Evolutionary conservation across 1,140 invertebrate species (phyloP).

Genomic region (Meloidogyne floridensis): DNA sequence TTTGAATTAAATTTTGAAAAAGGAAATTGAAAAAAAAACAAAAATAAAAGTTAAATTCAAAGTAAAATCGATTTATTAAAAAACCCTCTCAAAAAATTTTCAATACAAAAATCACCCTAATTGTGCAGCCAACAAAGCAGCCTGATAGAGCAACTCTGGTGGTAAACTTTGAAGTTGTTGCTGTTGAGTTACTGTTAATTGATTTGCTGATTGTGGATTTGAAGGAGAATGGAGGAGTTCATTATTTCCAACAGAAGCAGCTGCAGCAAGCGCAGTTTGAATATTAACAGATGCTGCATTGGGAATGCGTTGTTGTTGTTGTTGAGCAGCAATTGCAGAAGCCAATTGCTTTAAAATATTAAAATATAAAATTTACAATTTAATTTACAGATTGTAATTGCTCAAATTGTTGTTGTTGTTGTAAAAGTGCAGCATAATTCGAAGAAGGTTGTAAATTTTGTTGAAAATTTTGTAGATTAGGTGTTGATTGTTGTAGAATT

Average conservation of each 20-base stretch:
- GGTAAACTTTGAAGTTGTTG: conserved; percentile 14
- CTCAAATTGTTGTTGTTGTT: conserved; percentile 29
- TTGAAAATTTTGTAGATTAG: not conserved
- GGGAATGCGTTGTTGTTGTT: conserved; percentile 5
- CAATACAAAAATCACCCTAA: not conserved
- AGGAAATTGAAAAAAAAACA: too few relatives aligned
- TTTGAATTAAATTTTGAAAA: not conserved
- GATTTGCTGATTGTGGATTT: not conserved
- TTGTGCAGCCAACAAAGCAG: conserved; percentile 16
- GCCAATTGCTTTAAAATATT: conserved; percentile 1
- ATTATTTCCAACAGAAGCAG: conserved; percentile 14
- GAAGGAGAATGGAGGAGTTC: conserved; percentile 10
- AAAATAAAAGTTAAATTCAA: not conserved
- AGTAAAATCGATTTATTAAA: too few relatives aligned
- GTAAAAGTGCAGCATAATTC: conserved; percentile 8
- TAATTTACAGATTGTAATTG: conserved; percentile 28
- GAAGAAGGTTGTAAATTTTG: conserved; percentile 16
- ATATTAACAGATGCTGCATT: conserved; percentile 4
- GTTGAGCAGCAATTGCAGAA: not conserved
- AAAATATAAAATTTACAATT: too few relatives aligned
- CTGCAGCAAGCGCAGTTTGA: conserved; percentile 31
- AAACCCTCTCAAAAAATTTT: too few relatives aligned
- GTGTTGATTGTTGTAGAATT: not conserved
- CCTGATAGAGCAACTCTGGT: conserved; percentile 18
- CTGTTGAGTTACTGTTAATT: not conserved